Evolutionary conservation across 2,113 vertebrate genomes (phyloP).

Genomic region (Lepidothrix coronata): DNA sequence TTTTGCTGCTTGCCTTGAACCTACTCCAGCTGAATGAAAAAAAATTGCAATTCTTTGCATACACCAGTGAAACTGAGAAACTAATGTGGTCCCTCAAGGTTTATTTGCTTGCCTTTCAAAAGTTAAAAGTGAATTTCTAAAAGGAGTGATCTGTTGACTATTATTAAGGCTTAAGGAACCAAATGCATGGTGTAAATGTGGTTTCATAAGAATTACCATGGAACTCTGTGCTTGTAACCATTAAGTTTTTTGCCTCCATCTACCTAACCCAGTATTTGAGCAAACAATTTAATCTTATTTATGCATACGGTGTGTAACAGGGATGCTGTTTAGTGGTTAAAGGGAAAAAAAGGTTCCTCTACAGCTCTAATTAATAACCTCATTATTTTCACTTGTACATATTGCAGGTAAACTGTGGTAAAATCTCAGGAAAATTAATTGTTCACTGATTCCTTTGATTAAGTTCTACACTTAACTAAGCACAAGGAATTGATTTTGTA

Average conservation of each 20-base stretch:
- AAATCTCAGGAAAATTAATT: neutral
- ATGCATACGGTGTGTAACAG: neutral
- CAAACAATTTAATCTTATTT: neutral
- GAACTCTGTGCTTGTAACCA: neutral
- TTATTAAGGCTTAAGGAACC: neutral
- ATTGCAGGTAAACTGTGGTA: neutral
- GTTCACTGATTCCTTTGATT: neutral
- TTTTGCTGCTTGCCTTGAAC: neutral
- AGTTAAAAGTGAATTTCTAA: neutral
- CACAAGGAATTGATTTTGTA: neutral
- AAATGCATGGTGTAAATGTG: neutral
- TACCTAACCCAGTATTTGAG: neutral
- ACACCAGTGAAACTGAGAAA: neutral
- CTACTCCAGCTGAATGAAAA: neutral
- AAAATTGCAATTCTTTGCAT: neutral
- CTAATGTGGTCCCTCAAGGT: neutral
- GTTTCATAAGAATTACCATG: neutral
- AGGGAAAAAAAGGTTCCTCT: neutral
- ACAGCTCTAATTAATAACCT: neutral
- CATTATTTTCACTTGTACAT: neutral
- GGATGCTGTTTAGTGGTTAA: neutral
- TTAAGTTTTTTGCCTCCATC: neutral
- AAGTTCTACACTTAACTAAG: neutral
- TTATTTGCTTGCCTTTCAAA: neutral
- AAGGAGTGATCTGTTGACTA: neutral